These are phyloP conservation scores for Nestor notabilis DNA, from an alignment of 2,113 vertebrate species.

Conservation along the genomic window DNA sequence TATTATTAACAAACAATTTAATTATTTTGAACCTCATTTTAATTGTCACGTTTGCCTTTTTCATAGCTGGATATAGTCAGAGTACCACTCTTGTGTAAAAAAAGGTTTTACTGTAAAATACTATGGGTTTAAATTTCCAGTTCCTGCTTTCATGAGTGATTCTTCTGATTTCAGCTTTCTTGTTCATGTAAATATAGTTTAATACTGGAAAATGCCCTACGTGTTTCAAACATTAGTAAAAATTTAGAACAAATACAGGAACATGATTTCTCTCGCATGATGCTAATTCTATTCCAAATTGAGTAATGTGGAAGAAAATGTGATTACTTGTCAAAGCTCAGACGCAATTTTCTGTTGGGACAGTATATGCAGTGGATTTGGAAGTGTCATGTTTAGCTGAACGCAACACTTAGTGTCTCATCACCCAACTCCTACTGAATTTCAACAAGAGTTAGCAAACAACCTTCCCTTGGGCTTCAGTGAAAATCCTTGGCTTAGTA, in stretches of 20 bases:
- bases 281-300: neutral
- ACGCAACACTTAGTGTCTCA: constrained; percentile 23
- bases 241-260: neutral
- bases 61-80: neutral
- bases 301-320: neutral
- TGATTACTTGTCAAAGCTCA: constrained; percentile 33
- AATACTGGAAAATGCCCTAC: neutral
- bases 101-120: neutral
- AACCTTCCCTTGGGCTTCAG: constrained; percentile 52
- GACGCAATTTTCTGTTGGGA: neutral
- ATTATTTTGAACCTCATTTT: neutral
- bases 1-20: neutral
- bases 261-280: neutral
- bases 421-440: constrained; percentile 42
- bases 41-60: neutral
- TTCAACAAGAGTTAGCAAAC: constrained; percentile 43
- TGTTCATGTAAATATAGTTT: neutral
- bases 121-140: neutral
- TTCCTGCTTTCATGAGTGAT: neutral
- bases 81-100: neutral
- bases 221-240: neutral
- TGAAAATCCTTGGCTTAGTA: constrained; percentile 15
- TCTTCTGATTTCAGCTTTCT: neutral
- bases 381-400: constrained; percentile 55
- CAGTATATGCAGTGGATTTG: neutral